These are phyloP conservation scores for Monarcha castaneiventris DNA, from an alignment of 2,113 vertebrate genomes.

Conservation along the genomic window DNA sequence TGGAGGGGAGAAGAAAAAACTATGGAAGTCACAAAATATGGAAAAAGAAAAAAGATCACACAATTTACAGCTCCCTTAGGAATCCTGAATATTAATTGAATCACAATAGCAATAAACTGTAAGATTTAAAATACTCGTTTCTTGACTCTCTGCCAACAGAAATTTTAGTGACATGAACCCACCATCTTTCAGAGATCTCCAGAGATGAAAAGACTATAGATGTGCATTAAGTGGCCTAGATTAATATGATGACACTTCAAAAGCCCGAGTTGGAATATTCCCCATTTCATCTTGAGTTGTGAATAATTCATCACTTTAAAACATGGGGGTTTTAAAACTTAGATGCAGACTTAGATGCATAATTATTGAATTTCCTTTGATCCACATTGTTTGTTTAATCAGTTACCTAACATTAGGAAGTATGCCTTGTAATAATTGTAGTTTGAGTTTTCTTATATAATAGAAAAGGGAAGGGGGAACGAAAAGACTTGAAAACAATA, in stretches of 20 bases:
- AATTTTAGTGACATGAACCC: slow-evolving; percentile 7
- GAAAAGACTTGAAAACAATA: neutral
- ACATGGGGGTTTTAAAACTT: slow-evolving; percentile 3
- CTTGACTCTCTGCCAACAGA: slow-evolving; percentile 32
- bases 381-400: slow-evolving; percentile 33
- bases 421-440: neutral
- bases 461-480: rapidly evolving
- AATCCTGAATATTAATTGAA: slow-evolving; percentile 5
- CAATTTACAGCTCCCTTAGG: neutral
- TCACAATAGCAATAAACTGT: slow-evolving; percentile 6
- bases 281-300: slow-evolving; percentile 39
- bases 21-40: neutral
- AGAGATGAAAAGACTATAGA: slow-evolving; percentile 58
- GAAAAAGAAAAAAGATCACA: neutral
- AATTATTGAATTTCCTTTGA: slow-evolving; percentile 66
- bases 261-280: slow-evolving; percentile 44
- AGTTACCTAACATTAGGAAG: slow-evolving; percentile 36
- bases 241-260: slow-evolving; percentile 51
- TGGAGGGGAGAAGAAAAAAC: neutral
- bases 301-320: slow-evolving; percentile 66
- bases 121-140: neutral
- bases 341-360: slow-evolving; percentile 44
- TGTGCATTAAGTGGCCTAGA: slow-evolving; percentile 59
- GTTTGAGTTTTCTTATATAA: neutral
- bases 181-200: slow-evolving; percentile 37